Evolutionary conservation across 1,140 invertebrate species (phyloP).

Genomic region (Drosophila rhopaloa): DNA sequence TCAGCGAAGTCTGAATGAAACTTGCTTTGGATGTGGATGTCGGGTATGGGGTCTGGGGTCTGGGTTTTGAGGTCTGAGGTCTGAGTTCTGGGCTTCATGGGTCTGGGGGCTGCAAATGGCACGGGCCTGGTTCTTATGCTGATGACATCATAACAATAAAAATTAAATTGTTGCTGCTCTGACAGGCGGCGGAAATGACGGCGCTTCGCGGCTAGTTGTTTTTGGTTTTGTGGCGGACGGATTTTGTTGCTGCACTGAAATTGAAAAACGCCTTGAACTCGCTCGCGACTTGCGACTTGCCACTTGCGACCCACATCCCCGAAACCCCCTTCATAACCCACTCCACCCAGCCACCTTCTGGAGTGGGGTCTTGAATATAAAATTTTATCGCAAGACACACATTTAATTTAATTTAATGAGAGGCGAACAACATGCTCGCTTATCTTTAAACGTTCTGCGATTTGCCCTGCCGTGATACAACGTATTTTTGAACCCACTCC

Average conservation of each 20-base stretch:
- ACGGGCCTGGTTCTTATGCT: conserved; percentile 54
- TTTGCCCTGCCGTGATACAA: conserved; percentile 40
- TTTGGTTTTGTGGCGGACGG: conserved; percentile 6
- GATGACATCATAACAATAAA: conserved; percentile 67
- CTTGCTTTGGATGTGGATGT: conserved; percentile 1
- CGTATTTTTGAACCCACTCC: conserved; percentile 11
- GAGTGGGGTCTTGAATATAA: conserved; percentile 41
- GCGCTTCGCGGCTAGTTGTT: conserved; percentile 44
- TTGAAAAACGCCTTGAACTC: conserved; percentile 52
- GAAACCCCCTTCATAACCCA: not conserved
- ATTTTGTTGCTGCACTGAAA: conserved; percentile 46
- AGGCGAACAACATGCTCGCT: conserved; percentile 54
- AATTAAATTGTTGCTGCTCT: conserved; percentile 63
- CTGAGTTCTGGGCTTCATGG: not conserved
- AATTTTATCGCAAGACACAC: conserved; percentile 62
- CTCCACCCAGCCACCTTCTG: not conserved
- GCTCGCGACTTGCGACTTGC: conserved; percentile 1
- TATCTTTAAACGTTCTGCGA: conserved; percentile 53
- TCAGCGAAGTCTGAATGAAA: conserved; percentile 22
- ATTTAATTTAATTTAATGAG: conserved; percentile 62
- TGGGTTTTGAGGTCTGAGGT: conserved; percentile 2
- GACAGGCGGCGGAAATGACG: conserved; percentile 56
- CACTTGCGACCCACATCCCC: conserved; percentile 4
- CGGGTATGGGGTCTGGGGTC: not conserved
- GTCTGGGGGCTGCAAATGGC: conserved; percentile 30